Percentiles rank a stretch among this genome's conserved stretches.
phyloP scores from a whole-genome alignment of 2,113 vertebrate species.

The Antennarius striatus region DNA sequence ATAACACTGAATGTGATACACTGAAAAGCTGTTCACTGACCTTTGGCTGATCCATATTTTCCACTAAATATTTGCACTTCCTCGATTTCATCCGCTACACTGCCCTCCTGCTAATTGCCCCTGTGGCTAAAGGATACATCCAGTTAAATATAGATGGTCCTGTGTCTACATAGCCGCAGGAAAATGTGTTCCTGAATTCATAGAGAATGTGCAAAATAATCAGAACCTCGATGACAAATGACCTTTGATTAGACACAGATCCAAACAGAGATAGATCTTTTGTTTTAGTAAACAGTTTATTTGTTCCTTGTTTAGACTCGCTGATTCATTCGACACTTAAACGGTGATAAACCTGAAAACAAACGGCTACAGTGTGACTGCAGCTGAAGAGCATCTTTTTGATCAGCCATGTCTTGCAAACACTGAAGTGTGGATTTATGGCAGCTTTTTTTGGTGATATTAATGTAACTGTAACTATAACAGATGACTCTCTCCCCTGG shows the following conservation, averaged over 20 bases:
- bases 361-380: slow-evolving; percentile 27
- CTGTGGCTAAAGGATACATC: slow-evolving; percentile 17
- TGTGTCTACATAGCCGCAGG: slow-evolving; percentile 20
- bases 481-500: slow-evolving; percentile 68
- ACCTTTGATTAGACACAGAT: too few species aligned
- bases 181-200: not conserved
- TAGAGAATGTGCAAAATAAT: not conserved
- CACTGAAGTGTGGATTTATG: slow-evolving; percentile 73
- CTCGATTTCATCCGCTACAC: not conserved
- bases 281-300: not conserved
- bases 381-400: slow-evolving; percentile 37
- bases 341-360: slow-evolving; percentile 23
- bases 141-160: slow-evolving; percentile 13
- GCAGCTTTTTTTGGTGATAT: slow-evolving; percentile 76
- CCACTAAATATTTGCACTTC: not conserved
- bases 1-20: not conserved
- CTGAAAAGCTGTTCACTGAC: slow-evolving; percentile 2
- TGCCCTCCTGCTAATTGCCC: not conserved
- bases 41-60: not conserved
- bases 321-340: slow-evolving; percentile 43
- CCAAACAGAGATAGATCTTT: not conserved
- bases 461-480: slow-evolving; percentile 78
- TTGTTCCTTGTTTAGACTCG: not conserved
- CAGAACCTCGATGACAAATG: not conserved
- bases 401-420: slow-evolving; percentile 62